A percentile compares a stretch with the other conserved stretches of the same genome.
Evolutionary conservation across 2,797 vertebrate genomes (phyloP).

Genomic region (Spheniscus humboldti): DNA sequence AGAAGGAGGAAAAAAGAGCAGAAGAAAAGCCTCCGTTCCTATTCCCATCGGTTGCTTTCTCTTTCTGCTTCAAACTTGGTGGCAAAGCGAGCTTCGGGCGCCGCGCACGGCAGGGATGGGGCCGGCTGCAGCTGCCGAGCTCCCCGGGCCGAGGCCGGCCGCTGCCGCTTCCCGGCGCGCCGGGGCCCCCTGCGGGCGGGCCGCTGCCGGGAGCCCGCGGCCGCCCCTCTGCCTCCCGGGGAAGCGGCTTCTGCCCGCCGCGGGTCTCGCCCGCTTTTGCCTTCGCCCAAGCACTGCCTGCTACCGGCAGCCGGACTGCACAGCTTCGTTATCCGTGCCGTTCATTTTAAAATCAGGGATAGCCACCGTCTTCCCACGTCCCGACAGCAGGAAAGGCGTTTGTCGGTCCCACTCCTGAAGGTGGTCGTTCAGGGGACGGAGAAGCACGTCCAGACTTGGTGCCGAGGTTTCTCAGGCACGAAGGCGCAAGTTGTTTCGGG

Average conservation of each 20-base stretch:
- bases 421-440: accelerated
- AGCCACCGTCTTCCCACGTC: not conserved
- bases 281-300: not conserved
- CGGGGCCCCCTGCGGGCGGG: constrained; percentile 5
- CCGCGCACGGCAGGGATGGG: accelerated
- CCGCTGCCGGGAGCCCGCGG: not conserved
- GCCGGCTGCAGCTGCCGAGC: not conserved
- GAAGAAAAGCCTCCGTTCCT: not conserved
- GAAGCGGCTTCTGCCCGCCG: not conserved
- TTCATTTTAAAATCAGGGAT: not conserved
- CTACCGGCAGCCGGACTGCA: accelerated
- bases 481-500: not conserved
- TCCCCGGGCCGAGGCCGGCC: no score
- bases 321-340: not conserved
- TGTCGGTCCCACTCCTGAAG: no score
- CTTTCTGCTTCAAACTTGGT: not conserved
- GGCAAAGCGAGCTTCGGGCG: not conserved
- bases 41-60: no score
- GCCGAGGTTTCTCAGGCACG: not conserved
- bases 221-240: not conserved
- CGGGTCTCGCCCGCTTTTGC: not conserved
- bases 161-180: not conserved
- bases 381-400: not conserved
- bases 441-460: not conserved
- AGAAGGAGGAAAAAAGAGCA: not conserved